Evolutionary conservation across 2,888 invertebrate species (phyloP).

Genomic region (Anarsia innoxiella): DNA sequence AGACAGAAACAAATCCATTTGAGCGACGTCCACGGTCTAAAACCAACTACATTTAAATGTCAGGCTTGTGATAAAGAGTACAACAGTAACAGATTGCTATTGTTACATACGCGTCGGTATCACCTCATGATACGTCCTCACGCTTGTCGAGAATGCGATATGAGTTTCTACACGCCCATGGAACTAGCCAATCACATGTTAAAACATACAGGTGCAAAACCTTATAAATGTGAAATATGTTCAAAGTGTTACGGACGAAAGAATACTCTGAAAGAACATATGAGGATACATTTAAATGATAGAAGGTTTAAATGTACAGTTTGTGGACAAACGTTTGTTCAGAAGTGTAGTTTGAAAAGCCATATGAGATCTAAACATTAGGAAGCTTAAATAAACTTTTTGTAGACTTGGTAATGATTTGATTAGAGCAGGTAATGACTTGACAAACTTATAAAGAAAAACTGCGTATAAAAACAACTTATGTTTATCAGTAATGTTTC

Average conservation of each 20-base stretch:
- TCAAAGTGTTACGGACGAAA: background rate
- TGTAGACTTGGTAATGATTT: too few species aligned
- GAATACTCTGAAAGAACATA: conserved; percentile 1
- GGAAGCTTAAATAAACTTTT: too few species aligned
- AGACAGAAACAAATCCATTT: background rate
- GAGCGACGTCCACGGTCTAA: background rate
- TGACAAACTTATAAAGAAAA: too few species aligned
- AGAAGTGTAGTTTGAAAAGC: conserved; percentile 34
- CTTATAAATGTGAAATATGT: background rate
- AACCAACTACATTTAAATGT: background rate
- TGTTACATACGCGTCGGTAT: too few species aligned
- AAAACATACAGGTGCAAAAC: background rate
- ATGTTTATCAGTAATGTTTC: too few species aligned
- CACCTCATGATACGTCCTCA: background rate
- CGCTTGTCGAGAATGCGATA: background rate
- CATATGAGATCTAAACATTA: conserved; percentile 38
- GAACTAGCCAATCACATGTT: background rate
- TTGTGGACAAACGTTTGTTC: conserved; percentile 39
- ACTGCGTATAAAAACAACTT: too few species aligned
- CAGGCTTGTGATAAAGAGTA: too few species aligned
- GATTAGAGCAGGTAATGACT: too few species aligned
- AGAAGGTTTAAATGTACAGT: background rate
- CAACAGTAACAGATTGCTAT: too few species aligned
- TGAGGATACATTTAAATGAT: background rate
- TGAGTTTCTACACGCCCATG: background rate